Base-by-base conservation (phyloP, 1,140 invertebrate genomes). In the Brachionus koreanus region DNA sequence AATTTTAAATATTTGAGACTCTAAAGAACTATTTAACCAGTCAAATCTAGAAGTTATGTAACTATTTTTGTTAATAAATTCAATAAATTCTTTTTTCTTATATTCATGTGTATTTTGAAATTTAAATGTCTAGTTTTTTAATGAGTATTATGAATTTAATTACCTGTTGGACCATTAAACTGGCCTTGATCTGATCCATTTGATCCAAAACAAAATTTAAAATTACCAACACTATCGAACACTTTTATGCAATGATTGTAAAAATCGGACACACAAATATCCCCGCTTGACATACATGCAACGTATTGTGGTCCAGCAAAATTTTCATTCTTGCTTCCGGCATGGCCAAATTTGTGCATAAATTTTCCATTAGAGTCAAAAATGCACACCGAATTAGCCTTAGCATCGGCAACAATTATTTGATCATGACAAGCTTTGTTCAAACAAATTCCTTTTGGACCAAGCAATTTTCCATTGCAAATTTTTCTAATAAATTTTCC, bases 301-400 rank as follows among this genome's bases (percentile, higher is more conserved):
- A 90, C 89, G 85, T 91, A 91, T 85, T 91, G 91, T 10, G 91
- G 91, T 23, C 91, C 91, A 25, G 91, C 90, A 85, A 91, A 90
- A 84, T 91, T 89, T 57, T 88, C 86, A 37, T 89, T 85, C 37
- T 86, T 86, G 61, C 85, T 86, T 12, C 87, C 88, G 13, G 87
- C 19, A 82, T 61, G 85, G 86, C 82, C 86, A 52, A 82, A 82
- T 46, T 57, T 49, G n/a, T 16, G 29, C 23, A 82, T 46, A 49
- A 82, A 69, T 85, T 88, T 86, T 3, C 90, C 90, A 85, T 89
- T 90, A 23, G 88, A 86, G 84, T 90, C 88, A 86, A 91, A 91
- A 42, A 91, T 86, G 57, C 90, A 87, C 39, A 91, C 87, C 82
- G 86, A 87, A 83, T 89, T 91, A 63, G 88, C 90, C 84, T 91